Percentiles rank a stretch among this genome's conserved stretches.
These are phyloP conservation scores for Aphelinus certus DNA, from an alignment of 1,140 invertebrate genomes.

Conservation along the genomic window DNA sequence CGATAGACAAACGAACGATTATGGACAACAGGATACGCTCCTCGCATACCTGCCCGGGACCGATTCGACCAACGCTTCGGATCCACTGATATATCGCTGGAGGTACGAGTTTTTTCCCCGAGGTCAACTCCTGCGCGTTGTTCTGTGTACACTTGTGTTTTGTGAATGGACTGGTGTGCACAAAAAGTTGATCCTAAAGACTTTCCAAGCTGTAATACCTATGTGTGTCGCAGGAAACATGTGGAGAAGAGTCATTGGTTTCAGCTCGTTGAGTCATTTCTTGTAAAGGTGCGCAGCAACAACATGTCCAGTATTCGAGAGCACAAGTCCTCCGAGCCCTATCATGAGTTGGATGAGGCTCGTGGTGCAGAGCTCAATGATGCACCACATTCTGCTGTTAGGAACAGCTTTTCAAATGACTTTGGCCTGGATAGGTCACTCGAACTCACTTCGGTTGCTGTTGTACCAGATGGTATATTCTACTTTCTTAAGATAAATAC, in stretches of 20 bases:
- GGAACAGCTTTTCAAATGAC: conserved; percentile 47
- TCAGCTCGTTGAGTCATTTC: too few relatives aligned
- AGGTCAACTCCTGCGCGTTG: too few relatives aligned
- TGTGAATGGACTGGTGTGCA: too few relatives aligned
- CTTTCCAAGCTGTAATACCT: too few relatives aligned
- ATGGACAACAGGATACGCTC: too few relatives aligned
- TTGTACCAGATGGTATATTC: conserved; percentile 79
- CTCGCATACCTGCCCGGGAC: too few relatives aligned
- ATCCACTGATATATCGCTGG: too few relatives aligned
- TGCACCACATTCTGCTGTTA: conserved; percentile 34
- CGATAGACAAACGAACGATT: too few relatives aligned
- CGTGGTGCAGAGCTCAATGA: conserved; percentile 55
- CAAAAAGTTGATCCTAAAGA: too few relatives aligned
- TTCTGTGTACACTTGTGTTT: too few relatives aligned
- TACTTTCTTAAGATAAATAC: conserved; percentile 4
- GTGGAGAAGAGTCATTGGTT: not conserved
- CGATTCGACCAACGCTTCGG: too few relatives aligned
- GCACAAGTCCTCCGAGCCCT: conserved; percentile 53
- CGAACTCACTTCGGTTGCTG: conserved; percentile 83
- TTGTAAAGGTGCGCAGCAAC: not conserved
- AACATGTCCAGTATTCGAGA: conserved; percentile 51
- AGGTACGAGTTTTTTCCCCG: too few relatives aligned
- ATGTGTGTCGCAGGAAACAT: not conserved
- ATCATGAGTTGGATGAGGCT: conserved; percentile 56
- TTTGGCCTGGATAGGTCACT: conserved; percentile 70